These are phyloP conservation scores for Sminthurides aquaticus DNA, from an alignment of 2,888 invertebrate genomes.

Conservation along the genomic window DNA sequence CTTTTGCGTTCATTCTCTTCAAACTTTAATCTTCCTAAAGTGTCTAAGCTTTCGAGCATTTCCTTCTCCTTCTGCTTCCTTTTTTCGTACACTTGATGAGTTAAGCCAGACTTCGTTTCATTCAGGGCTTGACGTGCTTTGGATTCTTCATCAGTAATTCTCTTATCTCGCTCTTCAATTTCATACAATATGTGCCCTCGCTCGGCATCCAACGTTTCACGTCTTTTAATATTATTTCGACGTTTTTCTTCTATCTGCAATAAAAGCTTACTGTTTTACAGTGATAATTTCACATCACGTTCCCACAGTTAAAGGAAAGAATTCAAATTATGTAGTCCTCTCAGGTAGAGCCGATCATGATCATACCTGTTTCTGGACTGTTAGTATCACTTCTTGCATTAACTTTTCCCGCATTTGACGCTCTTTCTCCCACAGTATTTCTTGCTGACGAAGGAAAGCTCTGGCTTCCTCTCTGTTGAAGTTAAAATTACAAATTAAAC, in stretches of 20 bases:
- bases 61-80: conserved; percentile 23
- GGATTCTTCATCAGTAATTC: conserved; percentile 17
- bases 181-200: conserved; percentile 14
- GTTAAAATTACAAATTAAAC: too few species aligned
- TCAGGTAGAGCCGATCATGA: too few species aligned
- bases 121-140: conserved; percentile 5
- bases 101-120: conserved; percentile 11
- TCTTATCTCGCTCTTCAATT: conserved; percentile 18
- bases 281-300: background rate
- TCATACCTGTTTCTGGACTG: conserved; percentile 18
- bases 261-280: background rate
- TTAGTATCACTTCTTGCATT: conserved; percentile 16
- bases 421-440: conserved; percentile 18
- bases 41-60: conserved; percentile 20
- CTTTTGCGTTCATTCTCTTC: conserved; percentile 18
- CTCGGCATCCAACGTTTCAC: conserved; percentile 14
- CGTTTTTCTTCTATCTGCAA: conserved; percentile 22
- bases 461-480: conserved; percentile 21
- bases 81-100: conserved; percentile 22
- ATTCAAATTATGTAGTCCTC: too few species aligned
- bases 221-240: conserved; percentile 6
- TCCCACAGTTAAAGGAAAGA: background rate
- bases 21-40: conserved; percentile 15
- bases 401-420: conserved; percentile 15
- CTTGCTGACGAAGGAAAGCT: conserved; percentile 17